Percentiles rank a stretch among this genome's conserved stretches.
Evolutionary conservation across 2,113 vertebrate genomes (phyloP).

Genomic region (Lichenostomus cassidix): DNA sequence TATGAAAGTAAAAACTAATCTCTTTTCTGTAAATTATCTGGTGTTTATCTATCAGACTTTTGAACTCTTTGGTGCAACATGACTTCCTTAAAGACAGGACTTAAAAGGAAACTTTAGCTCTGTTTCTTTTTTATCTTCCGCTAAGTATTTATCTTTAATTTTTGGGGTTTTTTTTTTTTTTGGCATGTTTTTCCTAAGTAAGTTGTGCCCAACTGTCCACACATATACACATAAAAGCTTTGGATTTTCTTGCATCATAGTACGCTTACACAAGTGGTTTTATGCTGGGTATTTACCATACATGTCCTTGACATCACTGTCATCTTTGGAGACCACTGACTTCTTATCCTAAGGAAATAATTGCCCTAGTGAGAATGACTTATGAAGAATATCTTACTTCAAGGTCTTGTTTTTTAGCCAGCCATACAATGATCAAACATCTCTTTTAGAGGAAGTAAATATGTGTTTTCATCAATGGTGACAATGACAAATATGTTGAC

Average conservation of each 20-base stretch:
- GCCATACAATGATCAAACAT: neutral
- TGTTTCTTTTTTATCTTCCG: neutral
- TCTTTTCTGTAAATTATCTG: neutral
- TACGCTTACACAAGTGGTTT: neutral
- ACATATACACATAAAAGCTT: neutral
- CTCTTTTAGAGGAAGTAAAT: neutral
- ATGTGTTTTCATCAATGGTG: neutral
- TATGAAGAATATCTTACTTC: neutral
- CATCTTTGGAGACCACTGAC: neutral
- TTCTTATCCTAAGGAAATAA: neutral
- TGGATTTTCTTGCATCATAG: neutral
- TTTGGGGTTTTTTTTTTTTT: neutral
- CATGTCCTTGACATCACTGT: neutral
- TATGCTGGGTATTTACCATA: neutral
- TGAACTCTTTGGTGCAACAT: neutral
- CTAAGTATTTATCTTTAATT: neutral
- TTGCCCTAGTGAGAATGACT: neutral
- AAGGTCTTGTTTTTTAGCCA: neutral
- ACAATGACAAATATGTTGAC: neutral
- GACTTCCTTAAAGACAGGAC: neutral
- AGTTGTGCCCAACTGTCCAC: neutral
- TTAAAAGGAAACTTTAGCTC: neutral
- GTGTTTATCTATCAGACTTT: neutral
- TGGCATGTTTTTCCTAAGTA: neutral
- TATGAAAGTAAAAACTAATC: neutral